Evolutionary conservation across 2,888 invertebrate species (phyloP).

Genomic region (Apamea monoglypha): DNA sequence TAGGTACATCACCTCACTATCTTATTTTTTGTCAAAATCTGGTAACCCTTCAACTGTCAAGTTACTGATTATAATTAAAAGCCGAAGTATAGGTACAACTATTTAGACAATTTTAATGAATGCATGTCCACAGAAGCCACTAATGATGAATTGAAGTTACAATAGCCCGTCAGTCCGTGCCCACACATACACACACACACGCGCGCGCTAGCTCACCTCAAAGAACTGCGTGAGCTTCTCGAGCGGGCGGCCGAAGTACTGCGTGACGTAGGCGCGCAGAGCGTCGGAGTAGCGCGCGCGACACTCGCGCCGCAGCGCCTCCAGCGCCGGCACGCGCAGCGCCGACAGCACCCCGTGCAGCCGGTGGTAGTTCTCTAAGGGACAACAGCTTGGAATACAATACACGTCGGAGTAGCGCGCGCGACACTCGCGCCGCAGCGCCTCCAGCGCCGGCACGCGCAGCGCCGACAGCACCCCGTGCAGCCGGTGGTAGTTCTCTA

Average conservation of each 20-base stretch:
- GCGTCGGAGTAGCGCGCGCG: constrained; percentile 97
- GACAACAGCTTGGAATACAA: background rate
- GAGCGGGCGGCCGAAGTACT: constrained; percentile 96
- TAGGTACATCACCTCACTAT: no score
- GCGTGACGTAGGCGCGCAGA: constrained; percentile 96
- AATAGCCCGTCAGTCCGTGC: background rate
- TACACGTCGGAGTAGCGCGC: no score
- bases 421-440: constrained; percentile 70
- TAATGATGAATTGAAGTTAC: background rate
- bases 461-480: constrained; percentile 74
- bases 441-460: constrained; percentile 97
- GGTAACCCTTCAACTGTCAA: no score
- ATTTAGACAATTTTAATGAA: background rate
- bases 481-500: no score
- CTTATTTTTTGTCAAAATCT: no score
- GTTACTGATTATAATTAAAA: no score
- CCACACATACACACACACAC: background rate
- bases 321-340: constrained; percentile 97
- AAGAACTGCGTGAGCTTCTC: constrained; percentile 95
- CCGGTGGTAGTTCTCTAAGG: constrained; percentile 96
- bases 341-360: constrained; percentile 96
- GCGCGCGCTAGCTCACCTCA: constrained; percentile 87
- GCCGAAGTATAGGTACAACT: background rate
- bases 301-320: constrained; percentile 96
- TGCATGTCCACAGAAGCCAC: background rate